Evolutionary conservation across 2,113 vertebrate species (phyloP).

Genomic region (Leptocoma aspasia): DNA sequence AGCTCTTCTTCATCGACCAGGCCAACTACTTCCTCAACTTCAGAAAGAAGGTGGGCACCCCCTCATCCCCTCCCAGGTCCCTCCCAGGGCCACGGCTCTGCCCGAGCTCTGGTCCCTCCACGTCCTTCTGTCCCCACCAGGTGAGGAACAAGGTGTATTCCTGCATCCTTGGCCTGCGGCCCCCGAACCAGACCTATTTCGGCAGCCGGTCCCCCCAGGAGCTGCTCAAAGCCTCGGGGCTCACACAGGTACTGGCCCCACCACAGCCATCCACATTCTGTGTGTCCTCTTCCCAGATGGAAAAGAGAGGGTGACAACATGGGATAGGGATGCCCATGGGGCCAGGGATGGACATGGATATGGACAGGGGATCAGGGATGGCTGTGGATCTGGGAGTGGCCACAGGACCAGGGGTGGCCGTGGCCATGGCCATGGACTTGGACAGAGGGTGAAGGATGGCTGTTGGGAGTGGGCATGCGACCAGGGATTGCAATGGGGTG

Average conservation of each 20-base stretch:
- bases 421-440: too few species aligned
- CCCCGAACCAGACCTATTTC: slow-evolving; percentile 85
- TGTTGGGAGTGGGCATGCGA: not conserved
- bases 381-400: not conserved
- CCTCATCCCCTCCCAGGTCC: fast-evolving
- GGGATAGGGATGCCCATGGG: not conserved
- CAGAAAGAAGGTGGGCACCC: slow-evolving; percentile 78
- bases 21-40: slow-evolving; percentile 99
- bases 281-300: not conserved
- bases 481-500: fast-evolving
- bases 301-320: fast-evolving
- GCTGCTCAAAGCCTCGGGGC: slow-evolving; percentile 90
- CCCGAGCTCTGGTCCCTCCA: fast-evolving
- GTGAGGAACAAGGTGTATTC: slow-evolving; percentile 94
- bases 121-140: slow-evolving; percentile 16
- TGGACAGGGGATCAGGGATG: not conserved
- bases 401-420: not conserved
- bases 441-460: too few species aligned
- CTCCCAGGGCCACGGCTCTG: fast-evolving
- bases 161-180: slow-evolving; percentile 85
- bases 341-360: fast-evolving
- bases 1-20: slow-evolving; percentile 98
- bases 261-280: fast-evolving
- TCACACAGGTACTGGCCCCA: slow-evolving; percentile 82
- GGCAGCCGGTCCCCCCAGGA: slow-evolving; percentile 94